Base-by-base conservation (phyloP, 2,113 vertebrate species). In the Calidris pugnax region DNA sequence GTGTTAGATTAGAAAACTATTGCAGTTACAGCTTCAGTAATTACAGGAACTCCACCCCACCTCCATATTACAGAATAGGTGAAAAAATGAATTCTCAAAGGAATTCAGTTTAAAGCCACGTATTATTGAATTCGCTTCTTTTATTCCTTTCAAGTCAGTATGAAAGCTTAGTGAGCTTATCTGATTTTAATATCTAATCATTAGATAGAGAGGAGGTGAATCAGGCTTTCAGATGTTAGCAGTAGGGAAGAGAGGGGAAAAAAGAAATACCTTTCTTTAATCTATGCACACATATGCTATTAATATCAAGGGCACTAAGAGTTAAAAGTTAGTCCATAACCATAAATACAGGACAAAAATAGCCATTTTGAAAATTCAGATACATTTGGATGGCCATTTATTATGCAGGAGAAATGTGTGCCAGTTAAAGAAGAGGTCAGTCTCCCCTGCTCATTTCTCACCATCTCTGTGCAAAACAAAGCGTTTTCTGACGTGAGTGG, bases 111-210 rank as follows among this genome's bases (percentile, higher is more conserved):
- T 90, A 94, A 91, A 74, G 45, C 27, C 21, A 47, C 41, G 33
- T 91, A 63, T 79, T 87, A 89, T 56, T 94, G 86, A 89, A 85
- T 90, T 94, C 4, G 43, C 14, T 75, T 84, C 13, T 94, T 94
- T 95, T 78, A 78, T 78, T 91, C 83, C 66, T 94, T 92, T 94
- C 57, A 93, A 87, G 60, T 85, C 66, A 73, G 56, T 75, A 85
- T 88, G 74, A 93, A 93, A 86, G 50, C 55, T 94, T 72, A 89
- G 62, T 64, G 27, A 81, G 23, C 51, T 87, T 74, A 86, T 57
- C 69, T 96, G 75, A 87, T 93, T 94, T 93, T 92, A 90, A 82
- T 87, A 87, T 69, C 82, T 87, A 67, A 89, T 97, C 80, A 85
- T 82, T 89, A 90, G 63, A 60, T 22, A 90, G 57, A 86, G 19